Base-by-base conservation (phyloP, 2,113 vertebrate genomes). In the Oryzias javanicus region DNA sequence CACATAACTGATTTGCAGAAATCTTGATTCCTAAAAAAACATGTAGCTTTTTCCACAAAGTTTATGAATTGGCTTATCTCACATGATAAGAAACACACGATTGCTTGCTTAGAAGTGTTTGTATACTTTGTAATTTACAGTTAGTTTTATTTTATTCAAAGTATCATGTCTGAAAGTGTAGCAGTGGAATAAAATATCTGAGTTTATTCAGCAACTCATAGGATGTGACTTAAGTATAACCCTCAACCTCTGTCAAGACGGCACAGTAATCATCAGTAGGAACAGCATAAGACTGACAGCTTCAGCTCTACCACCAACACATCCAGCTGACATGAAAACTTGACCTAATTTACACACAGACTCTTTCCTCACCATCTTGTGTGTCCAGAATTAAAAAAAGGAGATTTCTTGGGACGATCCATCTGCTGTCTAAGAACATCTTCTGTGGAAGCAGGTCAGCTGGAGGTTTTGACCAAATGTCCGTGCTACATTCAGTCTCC, bases 231-330 rank as follows among this genome's bases (percentile, higher is more conserved):
- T 22, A 78, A 75, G 79, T 60, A 73, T 52, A 64, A 78, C 84
- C 81, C 44, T 18, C 58, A 61, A 76, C 81, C 84, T 53, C 60
- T 24, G 41, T n/a, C 25, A 64, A 69, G 62, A 61, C 69, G 49
- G 13, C 14, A 51, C 48, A 19, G 57, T 50, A 4, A 49, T 80
- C 74, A 70, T 77, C 83, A 87, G 85, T 82, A 60, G 72, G 60
- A 29, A 60, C 64, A 74, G 75, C 84, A 70, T 85, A 55, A 62
- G 42, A 12, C 56, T 14, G 61, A 86, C 67, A 78, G 73, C 60
- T 67, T 50, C 14, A 49, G 42, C 45, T 35, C 8, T 35, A 35
- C 35, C 35, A 41, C 62, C 60, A 4, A 8, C 41, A 4, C 29
- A 3, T 76, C 60, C 66, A 44, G 49, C 57, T 62, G 15, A 49